Evolutionary conservation across 2,888 invertebrate genomes (phyloP).

Genomic region (Elgonia sp.): DNA sequence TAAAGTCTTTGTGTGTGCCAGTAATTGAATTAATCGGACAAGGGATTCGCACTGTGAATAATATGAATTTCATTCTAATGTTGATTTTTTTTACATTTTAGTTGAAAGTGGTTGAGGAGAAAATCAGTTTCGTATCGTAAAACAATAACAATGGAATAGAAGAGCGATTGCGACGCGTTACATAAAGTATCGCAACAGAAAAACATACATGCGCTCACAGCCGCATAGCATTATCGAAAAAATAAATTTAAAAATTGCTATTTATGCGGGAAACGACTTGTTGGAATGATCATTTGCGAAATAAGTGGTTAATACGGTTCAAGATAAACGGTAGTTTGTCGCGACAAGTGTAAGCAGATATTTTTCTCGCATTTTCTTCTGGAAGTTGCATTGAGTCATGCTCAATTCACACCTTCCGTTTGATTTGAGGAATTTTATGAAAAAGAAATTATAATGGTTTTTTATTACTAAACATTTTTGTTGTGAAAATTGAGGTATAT

Average conservation of each 20-base stretch:
- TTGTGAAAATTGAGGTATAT: too few relatives aligned
- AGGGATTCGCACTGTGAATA: neutral
- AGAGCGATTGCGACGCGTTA: slow-evolving; percentile 1
- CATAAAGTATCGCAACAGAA: slow-evolving; percentile 6
- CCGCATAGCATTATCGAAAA: slow-evolving; percentile 9
- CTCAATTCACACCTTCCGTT: too few relatives aligned
- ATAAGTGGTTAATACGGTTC: neutral
- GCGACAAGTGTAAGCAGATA: slow-evolving; percentile 22
- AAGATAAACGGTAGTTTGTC: slow-evolving; percentile 15
- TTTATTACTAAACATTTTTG: too few relatives aligned
- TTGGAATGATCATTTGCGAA: slow-evolving; percentile 19
- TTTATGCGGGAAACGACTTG: slow-evolving; percentile 40
- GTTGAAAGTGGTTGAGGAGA: neutral
- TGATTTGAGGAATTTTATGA: too few relatives aligned
- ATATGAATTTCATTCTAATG: neutral
- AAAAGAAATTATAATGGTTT: too few relatives aligned
- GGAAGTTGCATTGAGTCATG: too few relatives aligned
- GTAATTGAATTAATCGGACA: slow-evolving; percentile 35
- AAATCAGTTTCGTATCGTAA: slow-evolving; percentile 11
- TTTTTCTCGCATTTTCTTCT: neutral
- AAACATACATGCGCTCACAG: neutral
- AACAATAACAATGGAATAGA: neutral
- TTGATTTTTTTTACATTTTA: neutral
- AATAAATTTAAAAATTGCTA: slow-evolving; percentile 6
- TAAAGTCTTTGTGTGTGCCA: slow-evolving; percentile 29